These are phyloP conservation scores for Ptiloglossa arizonensis DNA, from an alignment of 1,140 invertebrate species.

Conservation along the genomic window DNA sequence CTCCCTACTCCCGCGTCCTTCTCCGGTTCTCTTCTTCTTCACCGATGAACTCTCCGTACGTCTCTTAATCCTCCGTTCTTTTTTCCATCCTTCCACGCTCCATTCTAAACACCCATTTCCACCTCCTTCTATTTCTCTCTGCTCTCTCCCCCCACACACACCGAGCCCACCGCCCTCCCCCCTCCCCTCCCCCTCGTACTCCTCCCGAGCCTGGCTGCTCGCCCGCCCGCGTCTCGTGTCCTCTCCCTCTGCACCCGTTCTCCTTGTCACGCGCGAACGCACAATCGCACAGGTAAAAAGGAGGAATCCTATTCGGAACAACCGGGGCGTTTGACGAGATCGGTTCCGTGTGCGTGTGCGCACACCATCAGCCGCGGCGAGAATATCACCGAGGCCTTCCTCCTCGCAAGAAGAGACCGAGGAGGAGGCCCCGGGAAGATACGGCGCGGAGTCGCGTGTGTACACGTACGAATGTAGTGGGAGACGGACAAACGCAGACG, in stretches of 20 bases:
- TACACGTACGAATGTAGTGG: not conserved
- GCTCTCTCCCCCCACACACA: too few species aligned
- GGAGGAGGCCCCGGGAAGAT: too few species aligned
- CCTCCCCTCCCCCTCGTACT: conserved; percentile 8
- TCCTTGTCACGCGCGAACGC: conserved; percentile 33
- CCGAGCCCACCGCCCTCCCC: too few species aligned
- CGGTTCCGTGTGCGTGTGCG: not conserved
- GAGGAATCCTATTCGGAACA: conserved; percentile 29
- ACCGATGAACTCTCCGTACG: conserved; percentile 31
- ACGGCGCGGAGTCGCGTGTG: not conserved
- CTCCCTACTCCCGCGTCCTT: too few species aligned
- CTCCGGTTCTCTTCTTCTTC: too few species aligned
- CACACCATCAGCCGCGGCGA: not conserved
- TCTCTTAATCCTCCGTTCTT: not conserved
- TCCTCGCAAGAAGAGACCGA: conserved; percentile 1
- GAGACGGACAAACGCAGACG: conserved; percentile 7
- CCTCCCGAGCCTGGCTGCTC: too few species aligned
- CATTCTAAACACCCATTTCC: too few species aligned
- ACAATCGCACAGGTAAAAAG: conserved; percentile 23
- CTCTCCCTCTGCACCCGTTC: not conserved
- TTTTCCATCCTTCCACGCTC: too few species aligned
- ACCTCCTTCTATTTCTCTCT: not conserved
- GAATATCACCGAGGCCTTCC: not conserved
- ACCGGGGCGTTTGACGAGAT: not conserved
- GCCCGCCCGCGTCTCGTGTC: not conserved